Evolutionary conservation across 2,888 invertebrate species (phyloP), one percentile per base, ranked within the genome.

Genomic region (Congeria kusceri): DNA sequence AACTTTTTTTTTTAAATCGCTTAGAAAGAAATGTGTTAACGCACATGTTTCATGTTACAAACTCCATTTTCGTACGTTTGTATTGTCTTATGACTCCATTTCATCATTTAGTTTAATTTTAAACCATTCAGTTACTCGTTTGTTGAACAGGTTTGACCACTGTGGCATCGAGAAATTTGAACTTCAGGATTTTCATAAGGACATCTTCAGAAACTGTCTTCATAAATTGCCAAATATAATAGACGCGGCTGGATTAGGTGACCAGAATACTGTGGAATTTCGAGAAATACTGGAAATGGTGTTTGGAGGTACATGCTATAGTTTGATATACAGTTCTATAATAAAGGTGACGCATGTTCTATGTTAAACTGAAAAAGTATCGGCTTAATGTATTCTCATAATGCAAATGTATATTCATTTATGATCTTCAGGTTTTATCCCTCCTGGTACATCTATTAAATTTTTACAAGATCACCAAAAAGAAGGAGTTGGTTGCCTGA

Each of bases 241-340:
- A 39, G 63, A 70, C 18, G 53, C 56, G 25, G 70, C 70, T 27
- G 70, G 70, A 7, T 29, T 49, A 9, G 70, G 62, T 9, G 62
- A 70, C 20, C 18, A 20, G 9, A 39, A 70, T 39, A 13, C 39
- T 0, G 56, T 39, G 1, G 57, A 70, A 53, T 25, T 70, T 27
- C 53, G 13, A 3, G 70, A 70, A 25, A 53, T 70, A 13, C 56
- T 70, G 5, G 63, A 63, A 46, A 44, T 63, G 7, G 23, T 63
- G 7, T 44, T 70, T 57, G 70, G 70, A 57, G 70, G 70, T 70
- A 70, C 39, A 15, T 39, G 39, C 9, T 39, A 13, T 39, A 39
- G n/a, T n/a, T n/a, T n/a, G n/a, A n/a, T n/a, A n/a, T n/a, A n/a
- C n/a, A n/a, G n/a, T n/a, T n/a, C n/a, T n/a, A n/a, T n/a, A n/a